These are phyloP conservation scores for Spodoptera picta DNA, from an alignment of 2,888 invertebrate genomes.

Conservation along the genomic window DNA sequence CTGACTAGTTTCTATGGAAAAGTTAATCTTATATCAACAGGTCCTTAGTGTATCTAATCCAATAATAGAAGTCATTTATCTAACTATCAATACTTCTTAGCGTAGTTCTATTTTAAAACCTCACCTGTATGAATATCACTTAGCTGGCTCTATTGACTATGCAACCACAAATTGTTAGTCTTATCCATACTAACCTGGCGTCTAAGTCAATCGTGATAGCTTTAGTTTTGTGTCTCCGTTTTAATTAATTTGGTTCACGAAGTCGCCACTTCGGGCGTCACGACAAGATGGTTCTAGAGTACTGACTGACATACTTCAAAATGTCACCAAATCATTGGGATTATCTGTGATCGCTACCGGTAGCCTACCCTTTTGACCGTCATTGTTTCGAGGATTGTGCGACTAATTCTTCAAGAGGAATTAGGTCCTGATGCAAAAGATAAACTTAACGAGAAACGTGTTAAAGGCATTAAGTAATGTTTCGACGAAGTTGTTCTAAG, in stretches of 20 bases:
- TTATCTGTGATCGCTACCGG: constrained; percentile 77
- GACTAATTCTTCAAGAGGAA: constrained; percentile 63
- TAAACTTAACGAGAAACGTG: constrained; percentile 59
- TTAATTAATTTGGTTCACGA: constrained; percentile 89
- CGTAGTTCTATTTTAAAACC: not conserved
- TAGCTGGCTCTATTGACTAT: not conserved
- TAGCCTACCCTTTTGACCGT: constrained; percentile 61
- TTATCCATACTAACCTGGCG: constrained; percentile 75
- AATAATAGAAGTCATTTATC: too few species aligned
- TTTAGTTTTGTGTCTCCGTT: constrained; percentile 85
- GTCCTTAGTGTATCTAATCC: too few species aligned
- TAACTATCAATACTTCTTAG: not conserved
- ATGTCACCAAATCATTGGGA: constrained; percentile 83
- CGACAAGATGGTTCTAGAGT: constrained; percentile 78
- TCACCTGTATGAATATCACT: not conserved
- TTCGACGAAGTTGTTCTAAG: constrained; percentile 44
- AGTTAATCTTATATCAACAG: too few species aligned
- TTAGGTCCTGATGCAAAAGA: constrained; percentile 57
- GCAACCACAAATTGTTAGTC: constrained; percentile 44
- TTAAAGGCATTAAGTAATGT: constrained; percentile 53
- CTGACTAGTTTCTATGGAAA: too few species aligned
- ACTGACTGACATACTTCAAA: constrained; percentile 87
- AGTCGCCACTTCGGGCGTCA: constrained; percentile 87
- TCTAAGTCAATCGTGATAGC: constrained; percentile 83
- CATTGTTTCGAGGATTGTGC: constrained; percentile 66